phyloP scores from a whole-genome alignment of 1,140 invertebrate species.

The Macrocentrus cingulum region DNA sequence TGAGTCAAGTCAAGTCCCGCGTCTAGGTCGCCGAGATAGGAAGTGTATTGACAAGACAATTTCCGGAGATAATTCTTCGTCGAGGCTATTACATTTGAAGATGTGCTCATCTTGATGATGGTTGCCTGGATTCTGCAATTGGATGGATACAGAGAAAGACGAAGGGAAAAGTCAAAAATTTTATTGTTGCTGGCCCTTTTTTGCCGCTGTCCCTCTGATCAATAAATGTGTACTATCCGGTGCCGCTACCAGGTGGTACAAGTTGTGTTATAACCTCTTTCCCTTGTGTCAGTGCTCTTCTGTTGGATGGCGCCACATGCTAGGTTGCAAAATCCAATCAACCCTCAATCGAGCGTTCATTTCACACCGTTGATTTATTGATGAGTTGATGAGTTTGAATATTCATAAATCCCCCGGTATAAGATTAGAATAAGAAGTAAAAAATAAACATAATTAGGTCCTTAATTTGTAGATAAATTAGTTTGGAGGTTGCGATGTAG shows the following conservation, averaged over 20 bases:
- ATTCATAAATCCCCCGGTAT: neutral
- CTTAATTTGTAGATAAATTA: too few relatives aligned
- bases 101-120: too few relatives aligned
- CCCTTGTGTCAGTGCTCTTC: constrained; percentile 20
- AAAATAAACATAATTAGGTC: too few relatives aligned
- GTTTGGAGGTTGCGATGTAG: too few relatives aligned
- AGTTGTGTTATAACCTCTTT: constrained; percentile 29
- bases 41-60: constrained; percentile 35
- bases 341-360: neutral
- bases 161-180: neutral
- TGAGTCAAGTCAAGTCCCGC: constrained; percentile 23
- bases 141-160: too few relatives aligned
- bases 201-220: constrained; percentile 51
- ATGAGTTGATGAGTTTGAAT: neutral
- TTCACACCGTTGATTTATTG: too few relatives aligned
- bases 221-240: constrained; percentile 40
- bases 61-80: constrained; percentile 33
- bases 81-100: too few relatives aligned
- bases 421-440: too few relatives aligned
- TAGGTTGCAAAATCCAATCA: neutral
- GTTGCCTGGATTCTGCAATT: too few relatives aligned
- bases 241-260: constrained; percentile 46
- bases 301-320: constrained; percentile 40
- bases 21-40: constrained; percentile 26
- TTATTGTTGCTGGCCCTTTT: neutral